A percentile compares a stretch with the other conserved stretches of the same genome.
phyloP scores from a whole-genome alignment of 2,888 invertebrate genomes.

The Carcina quercana region DNA sequence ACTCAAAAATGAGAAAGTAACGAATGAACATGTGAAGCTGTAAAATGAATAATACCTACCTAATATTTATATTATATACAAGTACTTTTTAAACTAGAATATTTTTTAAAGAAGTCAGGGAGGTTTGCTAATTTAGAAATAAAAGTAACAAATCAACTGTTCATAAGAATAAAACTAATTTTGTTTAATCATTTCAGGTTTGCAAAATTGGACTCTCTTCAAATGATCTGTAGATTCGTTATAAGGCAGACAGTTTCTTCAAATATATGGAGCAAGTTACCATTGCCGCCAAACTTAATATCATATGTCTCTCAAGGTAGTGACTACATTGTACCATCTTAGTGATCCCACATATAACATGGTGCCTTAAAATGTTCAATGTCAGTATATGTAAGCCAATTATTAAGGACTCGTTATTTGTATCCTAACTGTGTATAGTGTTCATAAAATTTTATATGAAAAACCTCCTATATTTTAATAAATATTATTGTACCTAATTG shows the following conservation, averaged over 20 bases:
- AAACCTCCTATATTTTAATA: slow-evolving; percentile 44
- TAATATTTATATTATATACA: no score
- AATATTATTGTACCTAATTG: slow-evolving; percentile 28
- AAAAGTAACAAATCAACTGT: no score
- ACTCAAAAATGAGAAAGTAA: no score
- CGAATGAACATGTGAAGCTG: no score
- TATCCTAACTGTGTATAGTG: slow-evolving; percentile 17
- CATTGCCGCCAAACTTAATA: slow-evolving; percentile 73
- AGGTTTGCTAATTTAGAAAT: no score
- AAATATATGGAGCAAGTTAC: slow-evolving; percentile 79
- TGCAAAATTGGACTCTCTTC: slow-evolving; percentile 78
- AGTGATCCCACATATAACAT: slow-evolving; percentile 23
- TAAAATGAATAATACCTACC: no score
- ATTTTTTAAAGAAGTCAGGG: no score
- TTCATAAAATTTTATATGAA: slow-evolving; percentile 49
- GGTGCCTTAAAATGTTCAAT: slow-evolving; percentile 37
- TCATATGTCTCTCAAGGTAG: slow-evolving; percentile 58
- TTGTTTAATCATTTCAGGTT: slow-evolving; percentile 65
- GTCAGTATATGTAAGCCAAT: slow-evolving; percentile 7
- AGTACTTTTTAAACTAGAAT: no score
- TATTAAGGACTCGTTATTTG: slow-evolving; percentile 5
- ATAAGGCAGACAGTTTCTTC: slow-evolving; percentile 80
- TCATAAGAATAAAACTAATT: not conserved
- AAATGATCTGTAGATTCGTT: slow-evolving; percentile 84
- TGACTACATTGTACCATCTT: slow-evolving; percentile 65